phyloP scores from a whole-genome alignment of 2,797 vertebrate genomes.

The Typhlichthys subterraneus region DNA sequence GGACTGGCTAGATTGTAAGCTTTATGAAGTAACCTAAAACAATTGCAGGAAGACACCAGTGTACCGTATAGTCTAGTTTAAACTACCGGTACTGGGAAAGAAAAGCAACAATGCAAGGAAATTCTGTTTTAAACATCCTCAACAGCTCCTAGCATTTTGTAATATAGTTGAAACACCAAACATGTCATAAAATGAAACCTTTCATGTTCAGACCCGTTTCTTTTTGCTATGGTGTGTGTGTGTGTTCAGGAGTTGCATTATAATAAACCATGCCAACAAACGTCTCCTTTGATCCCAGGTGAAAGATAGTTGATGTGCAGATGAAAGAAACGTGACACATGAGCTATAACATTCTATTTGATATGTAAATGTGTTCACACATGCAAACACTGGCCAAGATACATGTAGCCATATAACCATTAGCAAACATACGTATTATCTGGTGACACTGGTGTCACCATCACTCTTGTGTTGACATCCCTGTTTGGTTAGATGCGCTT shows the following conservation, averaged over 20 bases:
- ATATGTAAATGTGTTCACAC: too few species aligned
- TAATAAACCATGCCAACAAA: conserved; percentile 35
- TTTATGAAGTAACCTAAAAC: conserved; percentile 16
- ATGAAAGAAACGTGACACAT: too few species aligned
- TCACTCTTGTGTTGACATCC: conserved; percentile 2
- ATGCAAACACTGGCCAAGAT: too few species aligned
- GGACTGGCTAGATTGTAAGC: background rate
- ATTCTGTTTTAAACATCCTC: conserved; percentile 25
- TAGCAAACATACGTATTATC: too few species aligned
- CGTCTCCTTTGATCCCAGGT: background rate
- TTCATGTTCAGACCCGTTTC: background rate
- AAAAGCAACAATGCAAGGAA: conserved; percentile 32
- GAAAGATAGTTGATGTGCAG: too few species aligned
- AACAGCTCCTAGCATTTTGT: background rate
- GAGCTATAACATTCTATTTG: too few species aligned
- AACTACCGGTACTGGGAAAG: conserved; percentile 1
- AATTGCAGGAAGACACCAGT: conserved; percentile 29
- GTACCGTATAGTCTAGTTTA: background rate
- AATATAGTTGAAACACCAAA: conserved; percentile 5
- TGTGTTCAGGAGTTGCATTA: conserved; percentile 44
- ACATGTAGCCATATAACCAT: too few species aligned
- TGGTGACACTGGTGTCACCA: background rate
- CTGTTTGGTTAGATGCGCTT: conserved; percentile 85
- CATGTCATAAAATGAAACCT: conserved; percentile 4
- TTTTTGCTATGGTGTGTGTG: background rate